These are phyloP conservation scores for Zelostemma sp. DNA, from an alignment of 1,140 invertebrate genomes.

Conservation along the genomic window DNA sequence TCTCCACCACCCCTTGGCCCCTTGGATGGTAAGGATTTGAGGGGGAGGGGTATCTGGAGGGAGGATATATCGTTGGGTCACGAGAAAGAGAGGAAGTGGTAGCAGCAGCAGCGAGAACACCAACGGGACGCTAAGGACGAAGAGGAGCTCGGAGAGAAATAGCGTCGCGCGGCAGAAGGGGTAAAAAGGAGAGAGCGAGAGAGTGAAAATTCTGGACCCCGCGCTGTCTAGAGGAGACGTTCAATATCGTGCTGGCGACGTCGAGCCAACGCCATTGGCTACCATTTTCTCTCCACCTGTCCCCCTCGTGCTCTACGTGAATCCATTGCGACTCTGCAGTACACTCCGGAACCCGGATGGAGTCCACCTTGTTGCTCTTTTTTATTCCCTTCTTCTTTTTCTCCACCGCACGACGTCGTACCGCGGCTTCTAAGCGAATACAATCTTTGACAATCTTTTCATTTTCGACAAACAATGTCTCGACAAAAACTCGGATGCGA, in stretches of 20 bases:
- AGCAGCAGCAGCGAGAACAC: too few species aligned
- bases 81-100: slow-evolving; percentile 33
- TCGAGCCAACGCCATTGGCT: slow-evolving; percentile 61
- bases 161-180: slow-evolving; percentile 29
- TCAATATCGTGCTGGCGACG: slow-evolving; percentile 60
- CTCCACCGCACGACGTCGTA: slow-evolving; percentile 2
- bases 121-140: slow-evolving; percentile 30
- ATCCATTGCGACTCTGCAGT: slow-evolving; percentile 34
- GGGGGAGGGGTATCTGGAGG: slow-evolving; percentile 34
- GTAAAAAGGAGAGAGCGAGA: slow-evolving; percentile 43
- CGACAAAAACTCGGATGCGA: too few species aligned
- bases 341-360: slow-evolving; percentile 25
- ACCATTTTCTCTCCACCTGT: slow-evolving; percentile 56
- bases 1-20: too few species aligned
- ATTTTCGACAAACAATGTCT: too few species aligned
- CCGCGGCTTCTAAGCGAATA: too few species aligned
- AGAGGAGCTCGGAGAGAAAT: slow-evolving; percentile 24
- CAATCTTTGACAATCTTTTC: too few species aligned
- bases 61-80: slow-evolving; percentile 35
- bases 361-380: slow-evolving; percentile 45
- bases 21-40: too few species aligned
- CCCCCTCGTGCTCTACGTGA: slow-evolving; percentile 37
- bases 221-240: slow-evolving; percentile 52
- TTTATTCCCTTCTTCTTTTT: slow-evolving; percentile 32
- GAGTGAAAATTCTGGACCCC: slow-evolving; percentile 54